Evolutionary conservation across 2,113 vertebrate species (phyloP), one percentile per base, ranked within the genome.

Genomic region (Pelvicachromis taeniatus): DNA sequence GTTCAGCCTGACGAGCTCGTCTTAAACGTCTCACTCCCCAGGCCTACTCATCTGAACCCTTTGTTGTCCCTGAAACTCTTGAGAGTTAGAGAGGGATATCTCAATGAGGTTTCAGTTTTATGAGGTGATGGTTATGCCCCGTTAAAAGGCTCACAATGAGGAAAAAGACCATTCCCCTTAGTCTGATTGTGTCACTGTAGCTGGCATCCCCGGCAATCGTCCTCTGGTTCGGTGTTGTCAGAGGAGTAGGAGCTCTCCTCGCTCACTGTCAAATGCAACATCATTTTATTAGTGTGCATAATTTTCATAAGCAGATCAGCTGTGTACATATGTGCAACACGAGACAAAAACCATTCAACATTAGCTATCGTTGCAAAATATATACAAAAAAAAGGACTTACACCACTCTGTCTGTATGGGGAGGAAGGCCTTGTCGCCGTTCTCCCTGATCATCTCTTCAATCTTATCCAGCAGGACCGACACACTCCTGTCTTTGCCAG

Each of bases 381-480:
- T 42, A 26, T 19, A 31, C 4, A 23, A 38, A 52, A 48, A 52
- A 75, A 65, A 81, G 38, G 11, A 95, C 95, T 95, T 94, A 95
- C 93, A 77, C 91, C 90, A 95, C 91, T 96, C 93, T 11, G 93
- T 91, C 82, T 95, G 93, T 17, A 96, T 92, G 45, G 95, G 95
- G 42, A 96, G 91, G 86, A 96, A 96, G 45, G 96, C 95, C 75
- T 94, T 93, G 54, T 94, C 92, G 2, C 94, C 93, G 23, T 96
- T 96, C 68, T 96, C 95, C 82, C 95, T 84, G 87, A 96, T 94
- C 95, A 96, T 96, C 88, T 96, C 96, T 84, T 96, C 96, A 6
- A 96, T 95, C 92, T 94, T 95, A 19, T 92, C 93, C 93, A 96
- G 88, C 4, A 96, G 95, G 45, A 93, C 94, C 0, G 94, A 94